These are phyloP conservation scores for Microctonus brassicae DNA, from an alignment of 2,888 invertebrate genomes.

Conservation along the genomic window DNA sequence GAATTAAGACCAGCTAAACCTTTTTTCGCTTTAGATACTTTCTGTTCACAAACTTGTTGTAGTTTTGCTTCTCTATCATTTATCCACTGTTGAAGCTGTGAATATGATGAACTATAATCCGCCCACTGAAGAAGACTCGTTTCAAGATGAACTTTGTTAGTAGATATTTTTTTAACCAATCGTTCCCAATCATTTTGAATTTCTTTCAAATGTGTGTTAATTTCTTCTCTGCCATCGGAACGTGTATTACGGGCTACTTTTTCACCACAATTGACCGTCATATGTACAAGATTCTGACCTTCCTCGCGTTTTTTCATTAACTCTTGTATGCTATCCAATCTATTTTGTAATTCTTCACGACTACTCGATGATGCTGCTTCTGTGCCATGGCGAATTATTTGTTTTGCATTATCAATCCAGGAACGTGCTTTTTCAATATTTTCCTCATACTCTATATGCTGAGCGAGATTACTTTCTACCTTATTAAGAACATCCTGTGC, in stretches of 20 bases:
- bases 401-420: constrained; percentile 91
- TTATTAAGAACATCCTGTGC: constrained; percentile 92
- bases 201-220: constrained; percentile 89
- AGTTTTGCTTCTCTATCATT: constrained; percentile 92
- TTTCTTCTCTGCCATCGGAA: constrained; percentile 89
- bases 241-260: constrained; percentile 89
- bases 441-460: constrained; percentile 85
- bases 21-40: constrained; percentile 83
- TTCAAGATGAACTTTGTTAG: constrained; percentile 91
- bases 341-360: constrained; percentile 85
- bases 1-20: constrained; percentile 85
- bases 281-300: constrained; percentile 88
- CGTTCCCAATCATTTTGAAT: constrained; percentile 94
- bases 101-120: constrained; percentile 93
- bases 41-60: constrained; percentile 90
- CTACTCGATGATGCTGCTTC: constrained; percentile 84
- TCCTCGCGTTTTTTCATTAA: constrained; percentile 85
- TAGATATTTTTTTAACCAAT: constrained; percentile 90
- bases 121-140: constrained; percentile 95
- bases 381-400: constrained; percentile 83
- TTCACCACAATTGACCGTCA: constrained; percentile 90
- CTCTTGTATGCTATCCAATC: constrained; percentile 84
- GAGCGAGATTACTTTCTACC: constrained; percentile 88
- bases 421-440: constrained; percentile 82
- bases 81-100: constrained; percentile 94